Percentiles rank a stretch among this genome's conserved stretches.
phyloP scores from a whole-genome alignment of 2,113 vertebrate species.

The Sphaerodactylus townsendi region DNA sequence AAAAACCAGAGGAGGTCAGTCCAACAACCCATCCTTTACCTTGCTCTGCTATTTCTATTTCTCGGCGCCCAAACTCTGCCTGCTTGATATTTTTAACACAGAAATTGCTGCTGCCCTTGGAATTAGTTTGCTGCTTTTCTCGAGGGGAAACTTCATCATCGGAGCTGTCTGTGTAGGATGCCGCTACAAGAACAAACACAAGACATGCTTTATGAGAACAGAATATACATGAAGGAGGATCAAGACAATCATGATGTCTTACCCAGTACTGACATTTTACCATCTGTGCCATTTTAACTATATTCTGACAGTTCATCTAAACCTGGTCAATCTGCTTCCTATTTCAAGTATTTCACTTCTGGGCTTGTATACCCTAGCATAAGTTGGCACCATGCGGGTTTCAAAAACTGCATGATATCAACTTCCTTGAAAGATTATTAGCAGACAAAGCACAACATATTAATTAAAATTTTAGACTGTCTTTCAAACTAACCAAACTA shows the following conservation, averaged over 20 bases:
- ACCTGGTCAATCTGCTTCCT: background rate
- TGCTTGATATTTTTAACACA: slow-evolving; percentile 98
- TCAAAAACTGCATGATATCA: background rate
- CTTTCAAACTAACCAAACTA: background rate
- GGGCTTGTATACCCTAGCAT: background rate
- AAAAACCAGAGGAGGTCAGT: background rate
- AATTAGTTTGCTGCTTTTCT: slow-evolving; percentile 92
- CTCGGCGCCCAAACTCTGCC: slow-evolving; percentile 91
- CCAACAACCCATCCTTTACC: slow-evolving; percentile 66
- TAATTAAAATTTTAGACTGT: background rate
- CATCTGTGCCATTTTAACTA: slow-evolving; percentile 8
- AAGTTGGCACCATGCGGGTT: background rate
- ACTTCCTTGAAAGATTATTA: background rate
- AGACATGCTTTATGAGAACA: background rate
- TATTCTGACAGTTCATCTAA: background rate
- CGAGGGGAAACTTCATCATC: slow-evolving; percentile 92
- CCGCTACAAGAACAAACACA: slow-evolving; percentile 74
- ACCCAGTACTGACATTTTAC: slow-evolving; percentile 3
- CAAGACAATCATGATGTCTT: slow-evolving; percentile 2
- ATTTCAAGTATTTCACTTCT: background rate
- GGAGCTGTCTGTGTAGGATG: slow-evolving; percentile 95
- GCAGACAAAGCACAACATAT: background rate
- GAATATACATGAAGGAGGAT: background rate
- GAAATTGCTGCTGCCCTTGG: slow-evolving; percentile 92
- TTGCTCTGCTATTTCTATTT: slow-evolving; percentile 96